phyloP scores from a whole-genome alignment of 2,888 invertebrate species.

The Masnerella sp. region DNA sequence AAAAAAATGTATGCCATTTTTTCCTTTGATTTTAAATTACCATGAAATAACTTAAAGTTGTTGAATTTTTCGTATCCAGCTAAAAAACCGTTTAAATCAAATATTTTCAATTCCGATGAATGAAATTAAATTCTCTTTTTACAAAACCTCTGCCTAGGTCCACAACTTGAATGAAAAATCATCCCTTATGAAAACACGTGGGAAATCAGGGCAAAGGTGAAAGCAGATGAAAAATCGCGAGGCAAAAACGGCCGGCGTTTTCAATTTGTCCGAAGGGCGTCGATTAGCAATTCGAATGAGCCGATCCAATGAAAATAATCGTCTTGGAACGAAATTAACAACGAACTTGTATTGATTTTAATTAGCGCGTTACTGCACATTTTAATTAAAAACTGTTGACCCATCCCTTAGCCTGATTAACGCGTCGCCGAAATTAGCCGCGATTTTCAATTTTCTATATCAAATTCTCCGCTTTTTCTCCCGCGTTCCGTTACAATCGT shows the following conservation, averaged over 20 bases:
- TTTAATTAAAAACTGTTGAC: constrained; percentile 48
- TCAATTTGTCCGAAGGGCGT: constrained; percentile 8
- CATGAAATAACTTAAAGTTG: no score
- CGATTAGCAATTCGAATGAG: constrained; percentile 38
- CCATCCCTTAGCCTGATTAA: constrained; percentile 40
- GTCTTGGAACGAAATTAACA: constrained; percentile 30
- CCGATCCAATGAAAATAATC: constrained; percentile 35
- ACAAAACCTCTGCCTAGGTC: no score
- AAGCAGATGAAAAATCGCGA: not conserved
- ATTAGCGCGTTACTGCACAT: constrained; percentile 30
- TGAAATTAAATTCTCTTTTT: no score
- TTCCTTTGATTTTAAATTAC: no score
- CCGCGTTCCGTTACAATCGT: constrained; percentile 30
- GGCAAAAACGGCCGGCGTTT: not conserved
- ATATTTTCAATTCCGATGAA: no score
- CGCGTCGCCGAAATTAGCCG: constrained; percentile 28
- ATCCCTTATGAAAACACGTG: no score
- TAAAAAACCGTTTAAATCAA: no score
- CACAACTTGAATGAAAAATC: no score
- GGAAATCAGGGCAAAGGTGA: not conserved
- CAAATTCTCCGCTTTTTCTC: constrained; percentile 2
- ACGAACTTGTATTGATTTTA: constrained; percentile 48
- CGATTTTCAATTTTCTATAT: constrained; percentile 40
- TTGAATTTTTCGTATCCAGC: no score
- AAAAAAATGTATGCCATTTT: no score